Conservation (phyloP, 2,888 invertebrate genomes). For the Operophtera brumata region DNA sequence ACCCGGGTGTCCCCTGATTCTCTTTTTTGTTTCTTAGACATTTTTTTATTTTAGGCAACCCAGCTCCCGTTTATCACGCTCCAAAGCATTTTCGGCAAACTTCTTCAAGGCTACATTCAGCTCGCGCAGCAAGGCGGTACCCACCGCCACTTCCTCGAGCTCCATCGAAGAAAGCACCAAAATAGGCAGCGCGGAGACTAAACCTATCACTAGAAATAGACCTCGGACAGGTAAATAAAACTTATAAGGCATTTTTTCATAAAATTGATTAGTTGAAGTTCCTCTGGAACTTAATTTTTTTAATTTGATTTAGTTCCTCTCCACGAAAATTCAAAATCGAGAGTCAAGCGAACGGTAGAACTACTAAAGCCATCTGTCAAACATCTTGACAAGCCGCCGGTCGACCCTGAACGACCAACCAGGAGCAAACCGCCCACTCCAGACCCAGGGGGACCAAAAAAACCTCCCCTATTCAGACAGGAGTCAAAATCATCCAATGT, state of each 20-base stretch:
- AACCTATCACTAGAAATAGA: constrained; percentile 73
- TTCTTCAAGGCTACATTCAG: constrained; percentile 76
- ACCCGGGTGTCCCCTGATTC: constrained; percentile 76
- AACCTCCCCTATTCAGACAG: constrained; percentile 43
- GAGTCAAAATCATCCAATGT: constrained; percentile 57
- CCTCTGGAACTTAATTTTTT: too few relatives aligned
- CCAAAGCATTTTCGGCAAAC: constrained; percentile 62
- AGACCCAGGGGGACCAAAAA: constrained; percentile 53
- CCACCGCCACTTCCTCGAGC: constrained; percentile 47
- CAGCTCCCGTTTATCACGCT: constrained; percentile 37
- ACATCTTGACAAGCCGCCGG: constrained; percentile 45
- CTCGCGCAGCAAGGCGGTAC: constrained; percentile 72
- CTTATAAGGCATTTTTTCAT: too few relatives aligned
- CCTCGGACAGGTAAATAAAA: constrained; percentile 64
- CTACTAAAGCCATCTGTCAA: constrained; percentile 48
- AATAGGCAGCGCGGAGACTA: constrained; percentile 78
- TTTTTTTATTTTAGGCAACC: constrained; percentile 47
- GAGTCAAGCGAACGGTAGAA: constrained; percentile 48
- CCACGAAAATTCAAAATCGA: constrained; percentile 49
- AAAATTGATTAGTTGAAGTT: not conserved
- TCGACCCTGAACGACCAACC: constrained; percentile 56
- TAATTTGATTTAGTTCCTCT: constrained; percentile 41
- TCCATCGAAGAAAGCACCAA: constrained; percentile 64
- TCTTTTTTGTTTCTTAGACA: constrained; percentile 22
- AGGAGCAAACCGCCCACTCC: constrained; percentile 52